Conservation (phyloP, 2,797 vertebrate genomes). For the Acrocephalus scirpaceus region DNA sequence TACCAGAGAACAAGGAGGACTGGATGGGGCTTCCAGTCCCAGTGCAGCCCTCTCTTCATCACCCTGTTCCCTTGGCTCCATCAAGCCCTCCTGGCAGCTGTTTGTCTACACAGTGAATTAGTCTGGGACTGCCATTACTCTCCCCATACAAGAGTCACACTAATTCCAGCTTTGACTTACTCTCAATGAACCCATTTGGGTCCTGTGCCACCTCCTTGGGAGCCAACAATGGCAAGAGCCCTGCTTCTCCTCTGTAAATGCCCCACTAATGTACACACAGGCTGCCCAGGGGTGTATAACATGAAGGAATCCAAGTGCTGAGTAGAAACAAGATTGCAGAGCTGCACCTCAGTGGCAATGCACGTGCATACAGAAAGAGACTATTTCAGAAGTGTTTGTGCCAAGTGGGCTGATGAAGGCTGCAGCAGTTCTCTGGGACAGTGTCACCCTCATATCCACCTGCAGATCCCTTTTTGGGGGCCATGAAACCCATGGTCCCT, state of each 20-base stretch:
- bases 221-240: neutral
- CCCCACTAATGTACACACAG: accelerated
- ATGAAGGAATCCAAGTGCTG: accelerated
- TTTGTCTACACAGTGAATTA: neutral
- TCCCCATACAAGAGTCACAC: neutral
- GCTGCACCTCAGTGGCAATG: neutral
- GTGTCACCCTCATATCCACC: neutral
- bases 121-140: accelerated
- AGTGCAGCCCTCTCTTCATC: neutral
- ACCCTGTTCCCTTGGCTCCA: neutral
- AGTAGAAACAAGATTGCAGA: neutral
- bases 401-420: neutral
- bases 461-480: neutral
- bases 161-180: neutral
- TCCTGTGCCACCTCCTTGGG: neutral
- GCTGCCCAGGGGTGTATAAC: accelerated
- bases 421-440: neutral
- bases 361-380: neutral
- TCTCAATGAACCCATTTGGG: constrained; percentile 1
- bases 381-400: neutral
- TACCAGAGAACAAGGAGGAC: neutral
- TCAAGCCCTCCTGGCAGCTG: neutral
- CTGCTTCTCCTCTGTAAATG: neutral
- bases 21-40: neutral
- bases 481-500: neutral